phyloP scores from a whole-genome alignment of 2,797 vertebrate species.

The Pygocentrus nattereri region DNA sequence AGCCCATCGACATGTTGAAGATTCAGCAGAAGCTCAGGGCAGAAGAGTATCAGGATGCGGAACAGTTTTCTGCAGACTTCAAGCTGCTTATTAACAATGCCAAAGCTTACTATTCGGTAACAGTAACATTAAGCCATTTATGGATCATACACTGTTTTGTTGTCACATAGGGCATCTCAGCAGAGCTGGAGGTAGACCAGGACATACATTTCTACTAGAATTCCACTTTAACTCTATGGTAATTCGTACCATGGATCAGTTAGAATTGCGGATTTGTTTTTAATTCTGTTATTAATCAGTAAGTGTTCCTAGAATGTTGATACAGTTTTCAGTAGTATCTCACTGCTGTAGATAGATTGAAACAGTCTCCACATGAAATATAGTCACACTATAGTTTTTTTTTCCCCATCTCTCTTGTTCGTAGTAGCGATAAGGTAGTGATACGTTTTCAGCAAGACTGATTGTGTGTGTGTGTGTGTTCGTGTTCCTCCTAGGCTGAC shows the following conservation, averaged over 20 bases:
- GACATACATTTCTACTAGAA: neutral
- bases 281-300: neutral
- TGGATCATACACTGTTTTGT: neutral
- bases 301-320: neutral
- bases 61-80: slow-evolving; percentile 92
- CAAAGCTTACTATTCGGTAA: slow-evolving; percentile 95
- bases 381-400: neutral
- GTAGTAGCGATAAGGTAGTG: neutral
- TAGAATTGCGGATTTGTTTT: neutral
- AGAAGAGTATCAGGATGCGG: slow-evolving; percentile 95
- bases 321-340: neutral
- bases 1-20: slow-evolving; percentile 98
- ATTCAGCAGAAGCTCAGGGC: slow-evolving; percentile 98
- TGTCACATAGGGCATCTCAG: neutral
- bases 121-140: neutral
- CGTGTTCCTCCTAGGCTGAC: slow-evolving; percentile 78
- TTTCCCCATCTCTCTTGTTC: neutral
- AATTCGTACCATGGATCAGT: neutral
- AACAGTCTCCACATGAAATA: neutral
- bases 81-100: slow-evolving; percentile 97
- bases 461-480: neutral
- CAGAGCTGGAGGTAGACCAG: neutral
- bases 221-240: neutral
- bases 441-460: neutral
- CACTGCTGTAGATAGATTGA: neutral